Evolutionary conservation across 2,797 vertebrate genomes (phyloP), one percentile per base, ranked within the genome.

Genomic region (Arnoldichthys spilopterus): DNA sequence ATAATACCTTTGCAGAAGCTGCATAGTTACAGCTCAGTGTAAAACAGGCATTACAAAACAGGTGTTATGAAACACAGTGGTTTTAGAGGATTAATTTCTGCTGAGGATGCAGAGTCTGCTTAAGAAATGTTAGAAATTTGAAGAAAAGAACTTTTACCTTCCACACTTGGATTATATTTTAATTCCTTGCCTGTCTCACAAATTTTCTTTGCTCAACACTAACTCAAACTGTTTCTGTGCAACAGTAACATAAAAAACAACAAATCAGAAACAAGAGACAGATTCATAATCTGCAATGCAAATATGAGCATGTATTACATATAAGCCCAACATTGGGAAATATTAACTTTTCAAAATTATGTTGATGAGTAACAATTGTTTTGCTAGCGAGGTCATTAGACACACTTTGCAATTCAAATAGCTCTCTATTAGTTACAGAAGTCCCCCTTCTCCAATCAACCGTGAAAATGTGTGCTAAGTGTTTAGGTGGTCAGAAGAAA

Each of bases 191-290:
- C 26, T 20, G 53, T 54, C 69, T 61, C 22, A 77, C 54, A 47
- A 22, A 68, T 64, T 68, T 64, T 67, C 59, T 82, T 77, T 53
- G 34, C 54, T 68, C 62, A 53, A 72, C 34, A 68, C 79, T 67
- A 16, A 34, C 59, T 63, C 34, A 66, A 40, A 82, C 43, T 30
- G 43, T 54, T 68, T 68, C 72, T 77, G 43, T 63, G 67, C 70
- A 54, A 53, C 47, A 51, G 9, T 70, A 32, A 32, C 26, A 53
- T 7, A 15, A 45, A 32, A 51, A 47, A 77, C 34, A 37, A 32
- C 49, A 76, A 76, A 49, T 15, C n/a, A 26, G 8, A 37, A 37
- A 37, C 34, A 37, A 37, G 8, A 37, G 43, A 0, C 13, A 69
- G 7, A 47, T 28, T 28, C 45, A 51, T 74, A 34, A 71, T 82